These are phyloP conservation scores for roundworm (Caenorhabditis elegans) DNA, from an alignment of 1,140 invertebrate genomes.

Conservation along the genomic window WBcel235 BX284606.5:4562501-4563000, in stretches of 20 bases:
- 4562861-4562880: no score
- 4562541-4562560: background rate
- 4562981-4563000: no score
- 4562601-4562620: conserved; percentile 43
- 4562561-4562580: conserved; percentile 26
- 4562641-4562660: conserved; percentile 32
- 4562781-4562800: background rate
- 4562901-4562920: no score
- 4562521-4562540: background rate
- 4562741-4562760: background rate
- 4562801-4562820: background rate
- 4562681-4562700: conserved; percentile 41
- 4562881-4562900: no score
- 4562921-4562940: no score
- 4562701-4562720: conserved; percentile 42
- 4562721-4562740: background rate
- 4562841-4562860: no score
- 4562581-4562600: conserved; percentile 33
- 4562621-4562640: conserved; percentile 42
- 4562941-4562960: no score
- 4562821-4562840: background rate
- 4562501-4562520: background rate
- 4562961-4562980: no score
- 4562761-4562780: conserved; percentile 19
- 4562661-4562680: conserved; percentile 40